Base-by-base conservation (phyloP, 1,140 invertebrate genomes). In the Drosophila rufa region DNA sequence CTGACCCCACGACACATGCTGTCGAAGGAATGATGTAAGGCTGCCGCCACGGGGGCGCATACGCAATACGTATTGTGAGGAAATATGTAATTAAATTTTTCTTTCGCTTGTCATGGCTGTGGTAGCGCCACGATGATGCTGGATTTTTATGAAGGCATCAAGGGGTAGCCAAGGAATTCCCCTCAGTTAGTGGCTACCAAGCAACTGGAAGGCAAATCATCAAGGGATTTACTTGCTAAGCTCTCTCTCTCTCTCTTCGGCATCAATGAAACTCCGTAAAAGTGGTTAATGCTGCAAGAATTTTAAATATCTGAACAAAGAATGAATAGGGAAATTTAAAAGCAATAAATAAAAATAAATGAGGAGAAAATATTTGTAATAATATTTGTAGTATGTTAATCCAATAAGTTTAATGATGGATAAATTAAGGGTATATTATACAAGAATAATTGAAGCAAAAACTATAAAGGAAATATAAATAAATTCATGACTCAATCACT, bases 61-160 rank as follows among this genome's bases (percentile, higher is more conserved):
- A 65, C 65, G 61, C 71, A 69, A 67, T 84, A 75, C 73, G 50
- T 68, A 69, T 74, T 69, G 71, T 67, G 79, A 74, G 82, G 80
- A 89, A 84, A 87, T 89, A 75, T 87, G 73, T 89, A 87, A 87
- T 87, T 87, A 87, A 83, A 87, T 87, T 87, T 65, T 60, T 80
- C 73, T 48, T 71, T 73, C 25, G 70, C 60, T 61, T 67, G 61
- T 62, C 76, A 42, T 36, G 48, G 17, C 33, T 48, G 22, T 36
- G 55, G 15, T 15, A 27, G n/a, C 19, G 14, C 50, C 17, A 45
- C 42, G 40, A 38, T 33, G 42, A 68, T 43, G 67, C 14, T 68
- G 60, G n/a, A 56, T 62, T 73, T 74, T 46, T 42, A 40, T 68
- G 11, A 45, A 27, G 25, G 38, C 27, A 33, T 36, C 22, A 30